These are phyloP conservation scores for Phortica okadai DNA, from an alignment of 2,888 invertebrate genomes.

Conservation along the genomic window DNA sequence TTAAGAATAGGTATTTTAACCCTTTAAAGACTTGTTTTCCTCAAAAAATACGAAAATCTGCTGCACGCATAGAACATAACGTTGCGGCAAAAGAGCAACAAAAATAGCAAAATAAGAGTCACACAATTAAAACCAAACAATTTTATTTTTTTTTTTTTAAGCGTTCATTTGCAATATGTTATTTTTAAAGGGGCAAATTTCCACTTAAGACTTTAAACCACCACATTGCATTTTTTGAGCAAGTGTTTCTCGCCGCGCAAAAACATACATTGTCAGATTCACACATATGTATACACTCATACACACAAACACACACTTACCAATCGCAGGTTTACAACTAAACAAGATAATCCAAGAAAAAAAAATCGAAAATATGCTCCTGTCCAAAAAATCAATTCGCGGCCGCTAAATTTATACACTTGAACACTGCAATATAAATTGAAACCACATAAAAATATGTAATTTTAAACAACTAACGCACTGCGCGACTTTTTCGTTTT, in stretches of 20 bases:
- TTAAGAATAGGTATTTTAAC: constrained; percentile 53
- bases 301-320: constrained; percentile 44
- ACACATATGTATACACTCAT: constrained; percentile 39
- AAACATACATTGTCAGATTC: constrained; percentile 23
- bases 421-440: constrained; percentile 24
- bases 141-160: constrained; percentile 24
- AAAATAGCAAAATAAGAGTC: constrained; percentile 1
- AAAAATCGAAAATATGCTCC: constrained; percentile 10
- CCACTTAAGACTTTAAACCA: constrained; percentile 23
- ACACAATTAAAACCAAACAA: neutral
- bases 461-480: constrained; percentile 50
- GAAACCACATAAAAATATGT: constrained; percentile 47
- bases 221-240: constrained; percentile 21
- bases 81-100: constrained; percentile 53
- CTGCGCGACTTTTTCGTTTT: constrained; percentile 53
- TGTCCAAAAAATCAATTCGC: constrained; percentile 7
- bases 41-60: constrained; percentile 59
- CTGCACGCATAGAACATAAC: constrained; percentile 24
- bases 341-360: constrained; percentile 32
- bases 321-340: constrained; percentile 38
- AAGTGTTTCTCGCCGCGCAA: constrained; percentile 44
- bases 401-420: constrained; percentile 20
- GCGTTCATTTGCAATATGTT: constrained; percentile 7
- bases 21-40: constrained; percentile 60
- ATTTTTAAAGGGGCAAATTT: constrained; percentile 8